Conservation (phyloP, 2,113 vertebrate species). For the Cairina moschata region DNA sequence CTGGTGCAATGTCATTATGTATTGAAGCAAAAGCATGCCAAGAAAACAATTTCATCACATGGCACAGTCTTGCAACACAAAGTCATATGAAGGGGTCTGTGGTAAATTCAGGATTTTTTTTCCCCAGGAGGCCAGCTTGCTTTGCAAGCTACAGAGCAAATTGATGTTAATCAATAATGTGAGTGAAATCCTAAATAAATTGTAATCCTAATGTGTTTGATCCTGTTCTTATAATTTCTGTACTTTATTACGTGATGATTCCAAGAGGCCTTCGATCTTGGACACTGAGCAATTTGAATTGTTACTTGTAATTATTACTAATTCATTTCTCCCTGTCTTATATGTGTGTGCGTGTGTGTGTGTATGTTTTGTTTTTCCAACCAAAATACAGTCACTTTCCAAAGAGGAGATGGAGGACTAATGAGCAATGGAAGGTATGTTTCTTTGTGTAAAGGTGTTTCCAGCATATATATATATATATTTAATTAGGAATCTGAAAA, state of each 20-base stretch:
- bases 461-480: background rate
- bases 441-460: conserved; percentile 31
- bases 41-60: conserved; percentile 42
- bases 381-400: conserved; percentile 90
- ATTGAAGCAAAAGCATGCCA: conserved; percentile 30
- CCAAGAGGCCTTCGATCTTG: background rate
- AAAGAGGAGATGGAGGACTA: conserved; percentile 96
- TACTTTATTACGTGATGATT: conserved; percentile 59
- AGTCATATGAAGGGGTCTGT: conserved; percentile 3
- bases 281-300: conserved; percentile 32
- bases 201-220: background rate
- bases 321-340: conserved; percentile 62
- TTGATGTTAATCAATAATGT: background rate
- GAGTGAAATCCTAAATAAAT: background rate
- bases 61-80: background rate
- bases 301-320: conserved; percentile 70
- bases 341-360: conserved; percentile 38
- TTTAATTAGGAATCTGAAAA: conserved; percentile 53
- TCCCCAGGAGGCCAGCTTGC: background rate
- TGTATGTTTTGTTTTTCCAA: conserved; percentile 21
- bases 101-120: conserved; percentile 11
- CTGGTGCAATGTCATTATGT: conserved; percentile 35
- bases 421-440: conserved; percentile 99
- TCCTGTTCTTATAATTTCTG: conserved; percentile 31
- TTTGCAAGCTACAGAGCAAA: background rate